Conservation (phyloP, 2,797 vertebrate species). For the Galaxias olidus region DNA sequence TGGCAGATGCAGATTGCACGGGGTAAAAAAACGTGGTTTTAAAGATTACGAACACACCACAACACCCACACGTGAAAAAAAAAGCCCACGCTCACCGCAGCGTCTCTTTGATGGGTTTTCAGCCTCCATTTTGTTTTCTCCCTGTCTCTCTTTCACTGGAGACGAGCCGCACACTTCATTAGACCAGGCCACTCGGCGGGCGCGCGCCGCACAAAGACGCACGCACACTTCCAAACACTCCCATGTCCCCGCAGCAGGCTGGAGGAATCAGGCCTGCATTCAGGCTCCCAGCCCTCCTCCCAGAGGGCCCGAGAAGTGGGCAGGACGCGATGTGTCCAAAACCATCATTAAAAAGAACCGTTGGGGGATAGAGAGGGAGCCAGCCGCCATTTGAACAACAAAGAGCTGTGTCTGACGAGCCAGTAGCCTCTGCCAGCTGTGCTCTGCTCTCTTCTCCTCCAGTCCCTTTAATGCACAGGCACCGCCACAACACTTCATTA, state of each 20-base stretch:
- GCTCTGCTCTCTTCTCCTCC: constrained; percentile 39
- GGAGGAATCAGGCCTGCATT: constrained; percentile 37
- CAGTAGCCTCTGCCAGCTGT: constrained; percentile 42
- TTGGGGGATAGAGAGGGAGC: constrained; percentile 4
- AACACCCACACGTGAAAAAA: too few species aligned
- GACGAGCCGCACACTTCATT: too few species aligned
- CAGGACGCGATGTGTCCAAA: not conserved
- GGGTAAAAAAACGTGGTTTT: too few species aligned
- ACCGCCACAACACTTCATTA: constrained; percentile 32
- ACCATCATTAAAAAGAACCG: not conserved
- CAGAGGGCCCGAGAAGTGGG: constrained; percentile 26
- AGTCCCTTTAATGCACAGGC: constrained; percentile 24
- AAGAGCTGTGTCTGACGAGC: not conserved
- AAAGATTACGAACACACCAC: too few species aligned
- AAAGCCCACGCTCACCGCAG: too few species aligned
- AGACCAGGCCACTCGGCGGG: too few species aligned
- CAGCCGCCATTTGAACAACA: constrained; percentile 1
- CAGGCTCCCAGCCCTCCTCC: constrained; percentile 25
- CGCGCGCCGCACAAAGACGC: too few species aligned
- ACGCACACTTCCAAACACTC: constrained; percentile 12
- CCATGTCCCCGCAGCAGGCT: constrained; percentile 44
- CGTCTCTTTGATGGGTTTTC: constrained; percentile 43
- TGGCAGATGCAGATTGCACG: too few species aligned
- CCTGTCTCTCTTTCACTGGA: not conserved
- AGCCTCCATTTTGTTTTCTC: constrained; percentile 31